Evolutionary conservation across 2,797 vertebrate genomes (phyloP).

Genomic region (Limosa lapponica): DNA sequence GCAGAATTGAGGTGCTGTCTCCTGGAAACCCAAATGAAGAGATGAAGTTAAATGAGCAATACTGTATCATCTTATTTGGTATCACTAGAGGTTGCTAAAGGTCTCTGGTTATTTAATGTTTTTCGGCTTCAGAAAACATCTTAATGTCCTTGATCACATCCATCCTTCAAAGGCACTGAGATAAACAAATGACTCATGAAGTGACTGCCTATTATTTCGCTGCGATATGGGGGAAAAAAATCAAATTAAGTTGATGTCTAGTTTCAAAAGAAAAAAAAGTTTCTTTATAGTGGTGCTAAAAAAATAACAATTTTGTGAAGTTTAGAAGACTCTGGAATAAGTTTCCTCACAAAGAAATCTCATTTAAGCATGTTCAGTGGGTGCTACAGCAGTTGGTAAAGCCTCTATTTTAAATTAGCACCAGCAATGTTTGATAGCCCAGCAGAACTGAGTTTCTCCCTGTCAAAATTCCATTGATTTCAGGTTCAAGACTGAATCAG

Average conservation of each 20-base stretch:
- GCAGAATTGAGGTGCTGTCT: neutral
- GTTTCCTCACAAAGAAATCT: neutral
- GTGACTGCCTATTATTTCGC: neutral
- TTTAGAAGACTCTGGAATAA: neutral
- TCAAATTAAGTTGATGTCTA: neutral
- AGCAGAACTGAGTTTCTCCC: neutral
- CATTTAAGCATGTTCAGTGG: neutral
- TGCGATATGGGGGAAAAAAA: neutral
- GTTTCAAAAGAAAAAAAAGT: neutral
- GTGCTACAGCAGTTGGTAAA: neutral
- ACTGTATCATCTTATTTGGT: neutral
- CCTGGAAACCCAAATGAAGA: neutral
- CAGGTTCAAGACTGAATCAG: neutral
- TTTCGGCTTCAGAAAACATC: neutral
- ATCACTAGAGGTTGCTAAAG: neutral
- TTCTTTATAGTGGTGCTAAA: neutral
- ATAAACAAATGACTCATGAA: constrained; percentile 15
- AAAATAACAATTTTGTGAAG: neutral
- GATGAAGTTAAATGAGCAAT: neutral
- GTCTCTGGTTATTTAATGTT: neutral
- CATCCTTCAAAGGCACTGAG: neutral
- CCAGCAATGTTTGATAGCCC: neutral
- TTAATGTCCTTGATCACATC: neutral
- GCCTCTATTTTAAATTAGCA: neutral
- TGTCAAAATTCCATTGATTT: neutral